Percentiles rank a stretch among this genome's conserved stretches.
phyloP scores from a whole-genome alignment of 2,113 vertebrate genomes.

The Heterocephalus glaber region DNA sequence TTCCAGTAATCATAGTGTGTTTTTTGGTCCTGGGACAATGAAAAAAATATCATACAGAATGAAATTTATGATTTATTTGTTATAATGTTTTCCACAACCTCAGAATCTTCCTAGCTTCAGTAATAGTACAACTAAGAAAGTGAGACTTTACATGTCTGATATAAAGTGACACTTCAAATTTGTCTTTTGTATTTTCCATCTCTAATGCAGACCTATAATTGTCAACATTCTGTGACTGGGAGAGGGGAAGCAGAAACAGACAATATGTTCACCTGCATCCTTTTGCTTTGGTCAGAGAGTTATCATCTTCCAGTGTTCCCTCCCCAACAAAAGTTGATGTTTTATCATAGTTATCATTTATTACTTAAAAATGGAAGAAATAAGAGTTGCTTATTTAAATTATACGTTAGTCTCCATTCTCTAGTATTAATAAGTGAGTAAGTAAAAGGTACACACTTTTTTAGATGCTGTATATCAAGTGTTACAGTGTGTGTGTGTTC shows the following conservation, averaged over 20 bases:
- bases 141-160: background rate
- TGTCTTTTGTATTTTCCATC: background rate
- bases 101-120: background rate
- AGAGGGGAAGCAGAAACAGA: background rate
- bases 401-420: background rate
- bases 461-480: background rate
- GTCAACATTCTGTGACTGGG: background rate
- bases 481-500: background rate
- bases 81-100: background rate
- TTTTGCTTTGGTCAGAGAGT: background rate
- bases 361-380: background rate
- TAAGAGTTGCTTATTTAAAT: background rate
- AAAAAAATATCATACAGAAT: background rate
- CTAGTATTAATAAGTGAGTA: background rate
- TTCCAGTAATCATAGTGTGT: background rate
- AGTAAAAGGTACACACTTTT: background rate
- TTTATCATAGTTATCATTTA: constrained; percentile 2
- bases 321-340: background rate
- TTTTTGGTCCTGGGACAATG: background rate
- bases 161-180: background rate
- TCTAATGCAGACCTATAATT: background rate
- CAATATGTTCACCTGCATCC: background rate
- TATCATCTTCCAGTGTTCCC: background rate
- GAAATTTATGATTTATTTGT: background rate
- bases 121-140: background rate